These are phyloP conservation scores for Spizella passerina DNA, from an alignment of 2,797 vertebrate genomes.

Conservation along the genomic window DNA sequence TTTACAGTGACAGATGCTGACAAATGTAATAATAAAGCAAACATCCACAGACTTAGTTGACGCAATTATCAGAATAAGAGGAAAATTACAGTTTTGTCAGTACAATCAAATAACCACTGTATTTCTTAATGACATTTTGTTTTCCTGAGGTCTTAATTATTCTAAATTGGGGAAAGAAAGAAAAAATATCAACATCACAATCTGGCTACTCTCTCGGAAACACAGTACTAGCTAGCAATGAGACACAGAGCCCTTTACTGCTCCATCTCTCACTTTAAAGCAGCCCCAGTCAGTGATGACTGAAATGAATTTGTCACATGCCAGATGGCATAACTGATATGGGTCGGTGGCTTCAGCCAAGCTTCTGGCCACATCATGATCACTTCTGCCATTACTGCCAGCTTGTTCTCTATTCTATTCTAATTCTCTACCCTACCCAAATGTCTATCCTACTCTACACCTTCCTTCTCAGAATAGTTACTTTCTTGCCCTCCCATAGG, in stretches of 20 bases:
- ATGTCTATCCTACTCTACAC: background rate
- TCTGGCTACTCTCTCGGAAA: background rate
- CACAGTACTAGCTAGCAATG: background rate
- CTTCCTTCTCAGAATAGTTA: background rate
- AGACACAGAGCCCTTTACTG: background rate
- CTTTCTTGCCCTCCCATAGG: background rate
- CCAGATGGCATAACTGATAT: background rate
- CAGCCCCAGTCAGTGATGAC: background rate
- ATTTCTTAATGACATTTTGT: background rate
- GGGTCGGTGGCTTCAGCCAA: background rate
- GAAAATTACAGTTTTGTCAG: background rate
- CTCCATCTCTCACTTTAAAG: background rate
- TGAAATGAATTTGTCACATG: conserved; percentile 23
- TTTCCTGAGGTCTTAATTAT: background rate
- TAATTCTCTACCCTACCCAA: background rate
- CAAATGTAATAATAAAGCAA: conserved; percentile 19
- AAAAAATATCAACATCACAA: background rate
- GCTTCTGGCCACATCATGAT: background rate
- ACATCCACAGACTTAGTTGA: background rate
- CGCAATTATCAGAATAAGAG: background rate
- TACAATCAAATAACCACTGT: background rate
- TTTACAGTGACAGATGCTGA: conserved; percentile 6
- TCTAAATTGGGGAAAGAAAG: background rate
- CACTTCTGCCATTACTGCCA: background rate
- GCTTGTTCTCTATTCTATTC: background rate